Evolutionary conservation across 1,140 invertebrate genomes (phyloP).

Genomic region (Heliothis subflexa): DNA sequence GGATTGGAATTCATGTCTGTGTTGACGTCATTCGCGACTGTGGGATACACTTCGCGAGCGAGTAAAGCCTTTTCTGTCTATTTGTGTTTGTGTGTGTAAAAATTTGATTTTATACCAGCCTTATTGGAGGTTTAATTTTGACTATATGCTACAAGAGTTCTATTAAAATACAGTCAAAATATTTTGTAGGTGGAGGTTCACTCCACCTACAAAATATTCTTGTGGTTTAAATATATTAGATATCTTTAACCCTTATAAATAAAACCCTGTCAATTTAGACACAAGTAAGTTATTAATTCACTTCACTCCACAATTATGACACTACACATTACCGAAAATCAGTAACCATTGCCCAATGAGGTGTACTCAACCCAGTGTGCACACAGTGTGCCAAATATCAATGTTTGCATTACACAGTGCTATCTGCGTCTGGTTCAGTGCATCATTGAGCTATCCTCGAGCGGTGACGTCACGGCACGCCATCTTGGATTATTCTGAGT

Average conservation of each 20-base stretch:
- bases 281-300: too few relatives aligned
- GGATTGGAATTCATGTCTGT: constrained; percentile 38
- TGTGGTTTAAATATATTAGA: too few relatives aligned
- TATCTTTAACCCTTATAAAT: too few relatives aligned
- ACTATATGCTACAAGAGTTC: too few relatives aligned
- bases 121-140: background rate
- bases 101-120: background rate
- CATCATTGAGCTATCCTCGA: background rate
- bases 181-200: too few relatives aligned
- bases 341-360: too few relatives aligned
- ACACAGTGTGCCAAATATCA: background rate
- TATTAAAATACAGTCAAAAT: too few relatives aligned
- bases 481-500: background rate
- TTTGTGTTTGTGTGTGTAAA: background rate
- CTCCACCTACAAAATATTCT: too few relatives aligned
- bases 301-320: too few relatives aligned
- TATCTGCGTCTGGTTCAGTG: background rate
- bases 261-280: too few relatives aligned
- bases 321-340: too few relatives aligned
- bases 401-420: background rate
- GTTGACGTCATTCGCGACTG: constrained; percentile 27
- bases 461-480: constrained; percentile 5
- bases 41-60: background rate
- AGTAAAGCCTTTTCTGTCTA: background rate
- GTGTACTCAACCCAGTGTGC: too few relatives aligned